Evolutionary conservation across 2,113 vertebrate species (phyloP), one percentile per base, ranked within the genome.

Genomic region (Trochalopteron elliotii): DNA sequence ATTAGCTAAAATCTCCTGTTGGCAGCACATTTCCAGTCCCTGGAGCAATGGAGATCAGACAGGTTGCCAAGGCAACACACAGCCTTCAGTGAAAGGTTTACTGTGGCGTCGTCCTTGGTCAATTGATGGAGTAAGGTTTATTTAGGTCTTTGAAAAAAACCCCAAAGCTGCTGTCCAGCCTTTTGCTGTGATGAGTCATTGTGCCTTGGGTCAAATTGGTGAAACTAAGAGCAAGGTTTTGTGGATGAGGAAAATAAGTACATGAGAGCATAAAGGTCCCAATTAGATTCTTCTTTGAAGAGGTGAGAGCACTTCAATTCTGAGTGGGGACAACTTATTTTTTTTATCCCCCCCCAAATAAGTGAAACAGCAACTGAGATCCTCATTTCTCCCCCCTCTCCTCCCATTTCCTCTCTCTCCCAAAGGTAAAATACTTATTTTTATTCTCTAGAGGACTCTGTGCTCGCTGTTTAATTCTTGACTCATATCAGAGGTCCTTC

Each of bases 71-170:
- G 91, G 96, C 93, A 98, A 98, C 63, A 2, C 55, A 1, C 93
- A 95, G 96, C 96, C 95, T 96, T 97, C 96, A 88, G 94, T 2
- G 7, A 53, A 92, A 87, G 96, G 95, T 97, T 97, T 97, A 56
- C 97, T 97, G 97, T 95, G 89, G 83, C 63, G 61, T 87, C 17
- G 94, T 97, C 95, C 97, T 97, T 97, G 97, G 97, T 97, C 61
- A 55, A 68, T 97, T 97, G 96, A 83, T 96, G 90, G 91, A 97
- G 88, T 79, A 80, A 86, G 91, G 92, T 96, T 97, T 96, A 96
- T 96, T 95, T 94, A 97, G 96, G 84, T 94, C 91, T 95, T 96
- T 89, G 83, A 35, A 72, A 79, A 60, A 67, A 60, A 12, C 6
- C n/a, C n/a, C 75, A 61, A 94, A 94, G 56, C 91, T 96, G 71